A percentile compares a stretch with the other conserved stretches of the same genome.
phyloP scores from a whole-genome alignment of 2,797 vertebrate genomes.

The Peromyscus attwateri region DNA sequence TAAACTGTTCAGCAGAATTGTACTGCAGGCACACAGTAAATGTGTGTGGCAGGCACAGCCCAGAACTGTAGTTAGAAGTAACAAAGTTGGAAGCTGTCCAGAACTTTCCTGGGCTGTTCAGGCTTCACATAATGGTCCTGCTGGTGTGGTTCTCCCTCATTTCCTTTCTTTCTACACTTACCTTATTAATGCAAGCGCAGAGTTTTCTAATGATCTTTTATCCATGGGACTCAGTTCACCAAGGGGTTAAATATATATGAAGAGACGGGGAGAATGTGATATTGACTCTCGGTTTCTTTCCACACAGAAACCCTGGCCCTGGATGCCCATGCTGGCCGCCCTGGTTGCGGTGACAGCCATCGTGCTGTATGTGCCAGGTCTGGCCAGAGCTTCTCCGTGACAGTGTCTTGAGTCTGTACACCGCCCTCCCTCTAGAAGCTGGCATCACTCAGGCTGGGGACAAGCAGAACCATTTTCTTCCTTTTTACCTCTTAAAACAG shows the following conservation, averaged over 20 bases:
- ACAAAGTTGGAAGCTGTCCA: constrained; percentile 63
- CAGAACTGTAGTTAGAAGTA: constrained; percentile 61
- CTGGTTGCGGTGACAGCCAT: constrained; percentile 97
- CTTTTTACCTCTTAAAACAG: constrained; percentile 92
- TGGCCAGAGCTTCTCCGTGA: constrained; percentile 97
- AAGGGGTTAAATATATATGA: constrained; percentile 83
- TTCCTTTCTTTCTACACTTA: constrained; percentile 44
- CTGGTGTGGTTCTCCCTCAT: constrained; percentile 30
- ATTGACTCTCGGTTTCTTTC: constrained; percentile 89
- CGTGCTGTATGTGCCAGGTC: constrained; percentile 95
- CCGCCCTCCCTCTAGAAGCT: constrained; percentile 91
- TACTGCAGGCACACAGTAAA: background rate
- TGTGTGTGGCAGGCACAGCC: constrained; percentile 66
- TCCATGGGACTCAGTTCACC: constrained; percentile 83
- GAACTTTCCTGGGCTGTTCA: constrained; percentile 64
- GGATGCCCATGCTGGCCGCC: constrained; percentile 98
- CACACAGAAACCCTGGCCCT: constrained; percentile 97
- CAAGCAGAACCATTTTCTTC: constrained; percentile 90
- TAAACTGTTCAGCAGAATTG: constrained; percentile 69
- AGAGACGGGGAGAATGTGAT: constrained; percentile 86
- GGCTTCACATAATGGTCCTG: constrained; percentile 54
- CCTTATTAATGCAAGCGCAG: constrained; percentile 37
- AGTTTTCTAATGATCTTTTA: constrained; percentile 73
- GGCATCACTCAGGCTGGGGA: constrained; percentile 89
- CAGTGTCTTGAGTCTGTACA: constrained; percentile 89